phyloP scores from a whole-genome alignment of 2,888 invertebrate species.

The Melangyna quadrimaculata region DNA sequence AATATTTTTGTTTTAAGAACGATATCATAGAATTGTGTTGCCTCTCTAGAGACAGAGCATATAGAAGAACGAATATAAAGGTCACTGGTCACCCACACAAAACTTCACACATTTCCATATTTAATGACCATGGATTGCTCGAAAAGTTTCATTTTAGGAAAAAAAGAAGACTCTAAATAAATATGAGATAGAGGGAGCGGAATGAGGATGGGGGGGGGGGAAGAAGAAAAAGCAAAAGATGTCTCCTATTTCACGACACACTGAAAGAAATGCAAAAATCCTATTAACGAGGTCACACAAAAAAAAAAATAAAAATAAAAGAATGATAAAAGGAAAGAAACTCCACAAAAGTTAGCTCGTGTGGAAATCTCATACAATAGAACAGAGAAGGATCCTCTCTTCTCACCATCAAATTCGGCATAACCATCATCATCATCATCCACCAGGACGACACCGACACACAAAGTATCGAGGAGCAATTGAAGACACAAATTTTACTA shows the following conservation, averaged over 20 bases:
- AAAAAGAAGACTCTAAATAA: conserved; percentile 7
- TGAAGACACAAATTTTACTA: conserved; percentile 70
- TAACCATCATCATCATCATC: conserved; percentile 11
- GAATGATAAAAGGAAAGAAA: background rate
- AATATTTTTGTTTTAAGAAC: conserved; percentile 31
- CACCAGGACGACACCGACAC: background rate
- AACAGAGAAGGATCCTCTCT: conserved; percentile 24
- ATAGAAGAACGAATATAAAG: background rate
- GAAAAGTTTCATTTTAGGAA: conserved; percentile 39
- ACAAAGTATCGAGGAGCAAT: conserved; percentile 47
- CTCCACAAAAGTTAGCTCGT: conserved; percentile 56
- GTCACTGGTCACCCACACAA: conserved; percentile 40
- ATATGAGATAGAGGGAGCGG: background rate
- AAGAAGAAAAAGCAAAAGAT: too few species aligned
- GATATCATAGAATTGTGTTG: background rate
- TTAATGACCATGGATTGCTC: conserved; percentile 65
- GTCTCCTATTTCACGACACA: conserved; percentile 59
- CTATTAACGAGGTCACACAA: conserved; percentile 65
- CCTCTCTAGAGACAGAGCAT: background rate
- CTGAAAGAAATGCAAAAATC: conserved; percentile 56
- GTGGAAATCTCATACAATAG: conserved; percentile 53
- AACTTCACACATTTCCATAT: conserved; percentile 72
- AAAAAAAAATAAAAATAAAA: background rate
- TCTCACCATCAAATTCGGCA: background rate
- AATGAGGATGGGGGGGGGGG: background rate